These are phyloP conservation scores for Dermochelys coriacea DNA, from an alignment of 2,797 vertebrate species.

Conservation along the genomic window DNA sequence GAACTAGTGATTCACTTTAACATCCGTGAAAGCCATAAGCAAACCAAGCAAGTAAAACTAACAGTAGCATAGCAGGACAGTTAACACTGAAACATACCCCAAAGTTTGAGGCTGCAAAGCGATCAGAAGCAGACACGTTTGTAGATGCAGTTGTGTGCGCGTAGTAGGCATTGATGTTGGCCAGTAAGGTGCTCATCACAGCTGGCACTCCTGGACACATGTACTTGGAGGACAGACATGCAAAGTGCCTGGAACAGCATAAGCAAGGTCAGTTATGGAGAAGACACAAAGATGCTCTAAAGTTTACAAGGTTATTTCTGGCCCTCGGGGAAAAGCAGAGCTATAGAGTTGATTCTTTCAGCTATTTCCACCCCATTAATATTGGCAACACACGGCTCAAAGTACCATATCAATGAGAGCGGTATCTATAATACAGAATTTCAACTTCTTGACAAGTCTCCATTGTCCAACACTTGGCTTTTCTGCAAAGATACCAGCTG, in stretches of 20 bases:
- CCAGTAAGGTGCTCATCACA: slow-evolving; percentile 97
- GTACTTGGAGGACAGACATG: slow-evolving; percentile 98
- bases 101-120: slow-evolving; percentile 97
- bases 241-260: slow-evolving; percentile 91
- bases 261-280: neutral
- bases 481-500: neutral
- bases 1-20: neutral
- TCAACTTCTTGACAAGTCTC: neutral
- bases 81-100: slow-evolving; percentile 84
- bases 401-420: neutral
- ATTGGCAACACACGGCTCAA: neutral
- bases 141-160: slow-evolving; percentile 98
- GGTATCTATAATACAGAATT: neutral
- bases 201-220: slow-evolving; percentile 99
- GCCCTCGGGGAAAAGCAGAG: neutral
- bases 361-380: neutral
- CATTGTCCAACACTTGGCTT: neutral
- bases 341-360: neutral
- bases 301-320: neutral
- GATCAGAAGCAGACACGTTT: slow-evolving; percentile 96
- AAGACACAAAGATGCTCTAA: neutral
- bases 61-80: neutral
- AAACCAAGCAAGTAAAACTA: neutral
- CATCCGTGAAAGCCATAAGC: rapidly evolving
- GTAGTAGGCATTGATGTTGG: slow-evolving; percentile 99